Conservation (phyloP, 2,888 invertebrate species). For the Drosophila aldrichi region DNA sequence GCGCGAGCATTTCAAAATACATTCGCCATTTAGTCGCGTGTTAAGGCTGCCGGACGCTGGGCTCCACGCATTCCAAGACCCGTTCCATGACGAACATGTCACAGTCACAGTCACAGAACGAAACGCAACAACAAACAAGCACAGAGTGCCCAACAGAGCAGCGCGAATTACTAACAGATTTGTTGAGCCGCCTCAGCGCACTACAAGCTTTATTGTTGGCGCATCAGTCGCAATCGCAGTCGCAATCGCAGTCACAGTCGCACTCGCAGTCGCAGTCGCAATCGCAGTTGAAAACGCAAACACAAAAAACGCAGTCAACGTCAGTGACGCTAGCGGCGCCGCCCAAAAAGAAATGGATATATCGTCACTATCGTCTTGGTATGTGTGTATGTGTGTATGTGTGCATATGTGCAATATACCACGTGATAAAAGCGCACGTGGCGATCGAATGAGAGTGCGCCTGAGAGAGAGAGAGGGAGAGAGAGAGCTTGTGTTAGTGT, state of each 20-base stretch:
- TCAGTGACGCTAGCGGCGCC: constrained; percentile 9
- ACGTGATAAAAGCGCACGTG: constrained; percentile 58
- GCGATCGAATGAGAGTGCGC: constrained; percentile 24
- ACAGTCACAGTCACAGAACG: constrained; percentile 6
- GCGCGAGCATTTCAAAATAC: constrained; percentile 17
- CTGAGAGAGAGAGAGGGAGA: neutral
- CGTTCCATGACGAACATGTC: constrained; percentile 6
- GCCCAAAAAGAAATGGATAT: constrained; percentile 54
- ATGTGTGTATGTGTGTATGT: constrained; percentile 15
- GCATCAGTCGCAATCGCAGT: constrained; percentile 19
- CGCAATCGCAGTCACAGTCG: neutral
- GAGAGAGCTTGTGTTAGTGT: constrained; percentile 3
- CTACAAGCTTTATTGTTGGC: constrained; percentile 31
- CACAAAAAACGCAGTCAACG: constrained; percentile 3
- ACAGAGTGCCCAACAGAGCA: constrained; percentile 27
- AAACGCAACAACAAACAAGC: constrained; percentile 7
- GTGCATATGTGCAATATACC: constrained; percentile 20
- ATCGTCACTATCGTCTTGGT: constrained; percentile 46
- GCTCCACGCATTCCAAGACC: neutral
- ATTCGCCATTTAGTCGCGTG: constrained; percentile 44
- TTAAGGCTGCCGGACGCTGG: constrained; percentile 28
- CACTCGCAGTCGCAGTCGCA: neutral
- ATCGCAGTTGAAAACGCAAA: constrained; percentile 6
- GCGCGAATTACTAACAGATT: constrained; percentile 25
- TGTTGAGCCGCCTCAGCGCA: constrained; percentile 27